phyloP scores from a whole-genome alignment of 2,113 vertebrate species.

The Sus scrofa region T2T-Sscrofa CM000822.6:79925001-79925500 shows the following conservation, averaged over 20 bases:
- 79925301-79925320: no score
- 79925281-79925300: no score
- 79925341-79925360: no score
- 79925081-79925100: constrained; percentile 48
- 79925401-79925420: no score
- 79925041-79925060: background rate
- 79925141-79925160: constrained; percentile 15
- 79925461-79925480: no score
- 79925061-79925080: constrained; percentile 25
- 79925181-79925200: background rate
- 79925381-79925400: no score
- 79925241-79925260: background rate
- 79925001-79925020: background rate
- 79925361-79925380: no score
- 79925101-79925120: background rate
- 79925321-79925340: no score
- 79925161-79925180: background rate
- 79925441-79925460: no score
- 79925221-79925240: background rate
- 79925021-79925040: background rate
- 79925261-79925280: background rate
- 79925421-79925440: no score
- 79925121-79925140: constrained; percentile 42
- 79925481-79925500: no score
- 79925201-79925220: background rate